Base-by-base conservation (phyloP, 2,113 vertebrate species). In the Sceloporus undulatus region DNA sequence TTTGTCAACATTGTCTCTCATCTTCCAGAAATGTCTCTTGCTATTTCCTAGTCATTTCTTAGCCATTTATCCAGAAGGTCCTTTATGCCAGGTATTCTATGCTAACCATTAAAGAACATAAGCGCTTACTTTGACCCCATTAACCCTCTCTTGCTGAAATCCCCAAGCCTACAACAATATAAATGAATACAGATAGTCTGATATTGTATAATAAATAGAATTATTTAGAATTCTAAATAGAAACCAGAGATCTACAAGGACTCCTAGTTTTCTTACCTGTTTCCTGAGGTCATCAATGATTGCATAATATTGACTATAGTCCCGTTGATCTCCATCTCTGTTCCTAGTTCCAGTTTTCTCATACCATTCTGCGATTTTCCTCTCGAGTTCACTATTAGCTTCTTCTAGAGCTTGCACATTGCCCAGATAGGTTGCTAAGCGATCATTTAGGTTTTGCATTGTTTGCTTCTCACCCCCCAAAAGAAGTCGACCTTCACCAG, bases 401-500 rank as follows among this genome's bases (percentile, higher is more conserved):
- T 97, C 95, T 87, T 97, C 95, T 92, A 98, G 95, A 1, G 95
- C 95, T 0, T 91, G 96, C 2, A 97, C 97, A 25, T 95, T 97
- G 19, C 96, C 96, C 95, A 98, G 94, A 75, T 98, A 98, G 0
- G 94, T 93, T 48, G 97, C 97, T 85, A 97, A 93, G 21, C 97
- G 97, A 76, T 97, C 96, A 9, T 98, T 98, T 66, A 98, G 97
- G 88, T 98, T 97, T 92, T 97, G 95, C 97, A 98, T 97, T 0
- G 97, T 96, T 92, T 96, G 95, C 85, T 98, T 98, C 54, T 96
- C 97, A 2, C 94, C 96, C 66, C 94, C 95, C 21, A 93, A 93
- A 79, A 96, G 83, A 83, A 97, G 92, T 7, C 94, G 92, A 2
- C 94, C 94, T 18, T 96, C 95, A 0, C 90, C 91, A 40, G 89